Evolutionary conservation across 37 sponge, comb jelly and placozoan species (phyloP), one percentile per base, ranked within the genome.

Genomic region (Ianthella basta): DNA sequence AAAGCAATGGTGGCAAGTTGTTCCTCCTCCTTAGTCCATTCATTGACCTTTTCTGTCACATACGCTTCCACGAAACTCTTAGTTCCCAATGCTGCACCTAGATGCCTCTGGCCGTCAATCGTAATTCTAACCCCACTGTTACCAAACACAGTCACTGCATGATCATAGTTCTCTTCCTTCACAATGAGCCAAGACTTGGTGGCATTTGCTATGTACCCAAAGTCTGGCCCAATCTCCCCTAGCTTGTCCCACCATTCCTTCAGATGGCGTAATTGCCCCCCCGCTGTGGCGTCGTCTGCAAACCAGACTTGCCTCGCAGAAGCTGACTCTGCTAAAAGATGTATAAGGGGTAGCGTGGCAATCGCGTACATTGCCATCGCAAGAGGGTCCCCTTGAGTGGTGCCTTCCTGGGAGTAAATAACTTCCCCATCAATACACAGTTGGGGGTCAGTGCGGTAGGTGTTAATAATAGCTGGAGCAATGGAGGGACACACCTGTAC

Each of bases 211-310:
- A 24, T 14, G 68, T 66, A 66, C 13, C 68, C 68, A n/a, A 24
- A 66, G 12, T 27, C 68, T 14, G 27, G 68, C 12, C 68, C 23
- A 24, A 66, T 66, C 19, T 14, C 14, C 25, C 12, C 23, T 27
- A 66, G 68, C 23, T 66, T 15, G 29, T 66, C 68, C 68, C 68
- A 66, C 68, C 68, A 66, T 19, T 27, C 23, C 13, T 27, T 13
- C 14, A 66, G 25, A 14, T 66, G 25, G 15, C 25, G 13, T 27
- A 66, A 27, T 66, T 19, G 14, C 23, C 27, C 68, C 23, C 68
- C 68, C 15, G 25, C 68, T 66, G 68, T 66, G 15, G 68, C 68
- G 23, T 66, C 68, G 23, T 66, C 27, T 66, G 68, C 68, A 66
- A 25, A 66, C 68, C 68, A 66, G 13, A 23, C 68, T 23, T 66